Evolutionary conservation across 2,888 invertebrate species (phyloP).

Genomic region (Melipona bicolor): DNA sequence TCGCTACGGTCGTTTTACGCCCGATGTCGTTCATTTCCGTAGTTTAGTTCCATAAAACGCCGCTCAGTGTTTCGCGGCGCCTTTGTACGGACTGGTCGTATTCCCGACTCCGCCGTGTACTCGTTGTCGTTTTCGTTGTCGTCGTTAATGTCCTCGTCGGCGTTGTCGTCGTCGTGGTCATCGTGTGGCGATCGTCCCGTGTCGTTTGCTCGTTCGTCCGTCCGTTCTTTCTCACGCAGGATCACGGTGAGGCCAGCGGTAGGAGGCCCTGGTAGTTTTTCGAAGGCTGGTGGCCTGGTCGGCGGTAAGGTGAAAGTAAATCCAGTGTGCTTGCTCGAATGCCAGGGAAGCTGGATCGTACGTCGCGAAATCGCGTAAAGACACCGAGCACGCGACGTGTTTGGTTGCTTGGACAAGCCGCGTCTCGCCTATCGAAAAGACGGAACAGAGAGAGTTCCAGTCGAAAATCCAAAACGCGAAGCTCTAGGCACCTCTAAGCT

Average conservation of each 20-base stretch:
- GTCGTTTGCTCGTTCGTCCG: conserved; percentile 11
- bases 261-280: background rate
- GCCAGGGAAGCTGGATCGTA: conserved; percentile 51
- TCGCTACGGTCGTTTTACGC: conserved; percentile 28
- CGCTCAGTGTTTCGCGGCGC: conserved; percentile 59
- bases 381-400: conserved; percentile 57
- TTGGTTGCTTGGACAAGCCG: conserved; percentile 42
- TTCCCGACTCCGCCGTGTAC: conserved; percentile 34
- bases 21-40: conserved; percentile 47
- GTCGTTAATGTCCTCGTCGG: background rate
- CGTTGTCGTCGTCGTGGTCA: background rate
- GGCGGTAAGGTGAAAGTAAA: conserved; percentile 56
- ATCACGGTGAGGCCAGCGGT: background rate
- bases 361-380: conserved; percentile 51
- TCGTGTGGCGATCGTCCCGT: background rate
- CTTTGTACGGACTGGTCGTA: conserved; percentile 56
- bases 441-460: conserved; percentile 4
- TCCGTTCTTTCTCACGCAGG: accelerated
- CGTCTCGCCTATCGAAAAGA: background rate
- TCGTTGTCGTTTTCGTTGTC: background rate
- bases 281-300: background rate
- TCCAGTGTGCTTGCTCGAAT: conserved; percentile 45
- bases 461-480: background rate
- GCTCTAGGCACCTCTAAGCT: conserved; percentile 8
- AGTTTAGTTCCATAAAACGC: conserved; percentile 53